Percentiles rank a stretch among this genome's conserved stretches.
These are phyloP conservation scores for Calameuta filiformis DNA, from an alignment of 2,888 invertebrate genomes.

Conservation along the genomic window DNA sequence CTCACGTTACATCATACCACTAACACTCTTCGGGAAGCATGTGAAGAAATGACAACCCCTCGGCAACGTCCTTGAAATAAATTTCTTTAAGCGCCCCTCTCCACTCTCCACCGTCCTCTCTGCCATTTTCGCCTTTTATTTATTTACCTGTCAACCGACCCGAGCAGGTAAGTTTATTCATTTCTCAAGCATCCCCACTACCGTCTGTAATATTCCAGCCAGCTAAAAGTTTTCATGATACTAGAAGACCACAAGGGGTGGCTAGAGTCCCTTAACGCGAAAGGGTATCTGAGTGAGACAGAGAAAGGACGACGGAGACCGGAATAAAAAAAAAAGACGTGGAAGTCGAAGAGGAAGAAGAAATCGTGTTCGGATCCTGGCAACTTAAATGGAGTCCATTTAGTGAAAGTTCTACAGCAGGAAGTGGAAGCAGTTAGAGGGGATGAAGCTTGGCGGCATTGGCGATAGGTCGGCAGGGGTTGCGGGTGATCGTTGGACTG, in stretches of 20 bases:
- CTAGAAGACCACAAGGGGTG: not conserved
- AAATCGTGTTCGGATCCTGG: not conserved
- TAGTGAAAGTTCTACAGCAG: conserved; percentile 42
- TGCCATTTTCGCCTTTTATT: not conserved
- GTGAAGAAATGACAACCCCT: conserved; percentile 27
- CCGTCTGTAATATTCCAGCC: not conserved
- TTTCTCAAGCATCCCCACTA: not conserved
- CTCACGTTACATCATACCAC: conserved; percentile 42
- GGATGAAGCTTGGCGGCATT: conserved; percentile 34
- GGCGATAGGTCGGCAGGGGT: conserved; percentile 32
- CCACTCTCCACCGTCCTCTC: not conserved
- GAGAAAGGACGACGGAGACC: not conserved
- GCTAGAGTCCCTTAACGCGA: not conserved
- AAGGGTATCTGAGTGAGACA: not conserved
- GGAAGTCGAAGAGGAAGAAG: not conserved
- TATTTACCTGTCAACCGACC: not conserved
- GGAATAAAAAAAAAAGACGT: not conserved
- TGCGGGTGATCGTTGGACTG: conserved; percentile 15
- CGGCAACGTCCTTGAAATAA: not conserved
- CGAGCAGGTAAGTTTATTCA: not conserved
- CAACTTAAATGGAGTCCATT: conserved; percentile 34
- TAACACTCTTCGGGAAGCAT: conserved; percentile 34
- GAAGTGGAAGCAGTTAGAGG: conserved; percentile 27
- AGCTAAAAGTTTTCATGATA: not conserved
- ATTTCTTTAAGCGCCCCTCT: not conserved